Percentiles rank a stretch among this genome's conserved stretches.
phyloP scores from a whole-genome alignment of 2,797 vertebrate species.

The Clarias laeviceps region DNA sequence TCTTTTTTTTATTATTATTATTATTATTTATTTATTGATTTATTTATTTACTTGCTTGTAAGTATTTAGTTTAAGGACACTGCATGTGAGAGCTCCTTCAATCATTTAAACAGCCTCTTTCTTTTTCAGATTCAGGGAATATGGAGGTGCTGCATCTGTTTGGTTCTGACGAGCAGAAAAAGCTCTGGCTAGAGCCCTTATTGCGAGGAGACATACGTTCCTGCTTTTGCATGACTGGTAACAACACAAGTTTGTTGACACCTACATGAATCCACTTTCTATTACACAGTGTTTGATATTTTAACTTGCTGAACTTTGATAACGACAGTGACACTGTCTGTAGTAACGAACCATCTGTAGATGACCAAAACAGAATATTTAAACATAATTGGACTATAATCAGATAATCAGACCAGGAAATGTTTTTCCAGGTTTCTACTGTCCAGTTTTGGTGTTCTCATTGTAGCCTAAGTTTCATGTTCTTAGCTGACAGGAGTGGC shows the following conservation, averaged over 20 bases:
- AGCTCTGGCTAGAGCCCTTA: slow-evolving; percentile 88
- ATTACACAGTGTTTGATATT: background rate
- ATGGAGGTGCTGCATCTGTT: slow-evolving; percentile 94
- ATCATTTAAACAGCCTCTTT: background rate
- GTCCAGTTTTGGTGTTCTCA: too few species aligned
- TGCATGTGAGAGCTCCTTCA: background rate
- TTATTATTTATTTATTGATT: background rate
- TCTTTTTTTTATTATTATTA: background rate
- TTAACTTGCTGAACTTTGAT: background rate
- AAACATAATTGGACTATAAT: background rate
- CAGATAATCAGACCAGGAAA: too few species aligned
- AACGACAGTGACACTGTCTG: too few species aligned
- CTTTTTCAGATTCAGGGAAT: slow-evolving; percentile 88
- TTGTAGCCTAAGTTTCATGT: too few species aligned
- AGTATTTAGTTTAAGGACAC: too few species aligned
- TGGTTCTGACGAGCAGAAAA: slow-evolving; percentile 89
- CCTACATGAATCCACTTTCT: background rate
- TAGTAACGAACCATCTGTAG: background rate
- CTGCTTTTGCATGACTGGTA: slow-evolving; percentile 97
- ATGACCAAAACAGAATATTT: background rate
- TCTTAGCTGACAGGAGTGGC: too few species aligned
- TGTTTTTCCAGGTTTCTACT: too few species aligned
- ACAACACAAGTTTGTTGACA: background rate
- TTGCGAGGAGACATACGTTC: slow-evolving; percentile 87
- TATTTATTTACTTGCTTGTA: too few species aligned